phyloP scores from a whole-genome alignment of 2,113 vertebrate species.

The Cettia cetti region DNA sequence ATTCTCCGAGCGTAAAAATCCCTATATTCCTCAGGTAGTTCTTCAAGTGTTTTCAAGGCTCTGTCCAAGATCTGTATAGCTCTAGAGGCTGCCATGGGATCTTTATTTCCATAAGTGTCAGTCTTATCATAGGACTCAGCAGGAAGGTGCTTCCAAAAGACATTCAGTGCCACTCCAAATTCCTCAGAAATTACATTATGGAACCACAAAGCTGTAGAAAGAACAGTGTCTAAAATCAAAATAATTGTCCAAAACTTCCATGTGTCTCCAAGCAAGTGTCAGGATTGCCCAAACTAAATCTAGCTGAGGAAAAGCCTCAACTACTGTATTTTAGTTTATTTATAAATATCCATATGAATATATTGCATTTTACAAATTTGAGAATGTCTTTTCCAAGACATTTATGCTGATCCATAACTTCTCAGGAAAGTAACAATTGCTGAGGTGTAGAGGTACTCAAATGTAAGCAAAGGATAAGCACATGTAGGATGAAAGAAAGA shows the following conservation, averaged over 20 bases:
- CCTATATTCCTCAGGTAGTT: constrained; percentile 87
- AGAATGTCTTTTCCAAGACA: background rate
- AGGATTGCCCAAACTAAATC: constrained; percentile 32
- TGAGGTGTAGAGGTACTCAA: background rate
- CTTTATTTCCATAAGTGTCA: constrained; percentile 95
- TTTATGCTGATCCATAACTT: background rate
- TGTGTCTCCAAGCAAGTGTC: background rate
- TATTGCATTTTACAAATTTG: background rate
- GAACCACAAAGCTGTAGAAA: constrained; percentile 90
- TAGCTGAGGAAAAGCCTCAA: constrained; percentile 32
- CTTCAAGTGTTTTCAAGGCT: constrained; percentile 82
- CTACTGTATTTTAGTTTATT: background rate
- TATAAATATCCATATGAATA: background rate
- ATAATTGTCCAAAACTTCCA: constrained; percentile 7
- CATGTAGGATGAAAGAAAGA: background rate
- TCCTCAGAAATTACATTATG: constrained; percentile 91
- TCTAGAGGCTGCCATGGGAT: constrained; percentile 82
- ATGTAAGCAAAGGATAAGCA: background rate
- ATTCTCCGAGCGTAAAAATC: constrained; percentile 95
- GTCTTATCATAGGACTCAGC: constrained; percentile 86
- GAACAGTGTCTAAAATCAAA: constrained; percentile 33
- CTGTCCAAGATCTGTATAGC: constrained; percentile 88
- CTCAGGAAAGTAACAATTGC: background rate
- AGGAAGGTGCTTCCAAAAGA: constrained; percentile 94
- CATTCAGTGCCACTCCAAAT: constrained; percentile 91